These are phyloP conservation scores for Glossophaga mutica DNA, from an alignment of 2,797 vertebrate species.

Conservation along the genomic window DNA sequence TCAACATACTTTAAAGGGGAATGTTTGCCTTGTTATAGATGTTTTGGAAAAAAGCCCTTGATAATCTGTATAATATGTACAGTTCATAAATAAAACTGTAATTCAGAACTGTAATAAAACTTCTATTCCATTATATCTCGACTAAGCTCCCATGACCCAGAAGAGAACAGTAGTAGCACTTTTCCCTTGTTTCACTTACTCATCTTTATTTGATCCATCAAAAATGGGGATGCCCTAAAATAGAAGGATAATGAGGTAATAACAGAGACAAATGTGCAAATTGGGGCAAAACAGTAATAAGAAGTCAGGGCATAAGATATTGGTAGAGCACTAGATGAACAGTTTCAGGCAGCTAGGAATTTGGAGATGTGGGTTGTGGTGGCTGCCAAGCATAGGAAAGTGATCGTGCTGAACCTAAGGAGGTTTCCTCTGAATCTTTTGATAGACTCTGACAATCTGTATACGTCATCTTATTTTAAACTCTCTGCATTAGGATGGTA, in stretches of 20 bases:
- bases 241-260: constrained; percentile 9
- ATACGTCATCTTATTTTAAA: constrained; percentile 14
- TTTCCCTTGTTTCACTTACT: constrained; percentile 39
- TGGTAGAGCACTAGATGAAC: neutral
- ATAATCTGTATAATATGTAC: constrained; percentile 14
- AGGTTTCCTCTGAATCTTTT: neutral
- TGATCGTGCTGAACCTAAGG: neutral
- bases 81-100: neutral
- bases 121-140: neutral
- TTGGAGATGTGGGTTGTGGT: neutral
- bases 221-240: neutral
- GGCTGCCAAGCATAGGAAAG: neutral
- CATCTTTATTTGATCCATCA: constrained; percentile 27
- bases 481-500: neutral
- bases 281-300: neutral
- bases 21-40: neutral
- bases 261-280: constrained; percentile 10
- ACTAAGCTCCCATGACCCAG: neutral
- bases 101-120: neutral
- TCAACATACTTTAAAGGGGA: neutral
- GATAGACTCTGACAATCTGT: neutral
- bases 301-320: neutral
- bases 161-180: neutral
- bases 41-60: neutral
- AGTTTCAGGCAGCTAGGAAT: neutral